Base-by-base conservation (phyloP, 2,113 vertebrate species). In the Protomyctophum bolini region DNA sequence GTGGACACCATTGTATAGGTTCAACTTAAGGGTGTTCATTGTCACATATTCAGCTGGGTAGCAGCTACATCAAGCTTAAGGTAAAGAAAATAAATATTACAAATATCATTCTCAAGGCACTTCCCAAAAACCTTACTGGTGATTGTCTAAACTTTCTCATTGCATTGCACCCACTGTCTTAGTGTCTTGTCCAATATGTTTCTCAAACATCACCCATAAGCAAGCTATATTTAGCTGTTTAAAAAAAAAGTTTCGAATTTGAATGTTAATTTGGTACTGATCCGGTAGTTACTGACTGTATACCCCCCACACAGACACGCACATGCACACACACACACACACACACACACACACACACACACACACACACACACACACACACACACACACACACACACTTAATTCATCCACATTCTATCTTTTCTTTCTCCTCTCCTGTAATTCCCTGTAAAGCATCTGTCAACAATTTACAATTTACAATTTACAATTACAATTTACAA, bases 341-440 rank as follows among this genome's bases (percentile, higher is more conserved):
- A n/a, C 52, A 2, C 52, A 6, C 52, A 12, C 52, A 3, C 52
- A 2, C 9, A 1, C 21, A 1, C 21, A 1, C 21, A 21, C 21
- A 21, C 21, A 21, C 21, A 21, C 21, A 21, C 21, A 10, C 52
- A 1, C 52, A 12, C 52, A 10, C 9, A 54, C 9, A 2, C 52
- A n/a, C 52, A 2, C 52, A 6, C 52, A 12, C 10, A n/a, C 6
- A 54, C 52, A 54, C 52, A 54, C 52, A n/a, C 52, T 54, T 41
- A 41, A 41, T 41, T 41, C 33, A 41, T 41, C 33, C 33, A 41
- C 81, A 78, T 75, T 86, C 76, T 78, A 75, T 85, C 74, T 80
- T 77, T 69, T 74, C 70, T 58, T 76, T 81, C 80, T 68, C 61
- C 76, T 77, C 79, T 49, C 63, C 79, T 66, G 66, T 83, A 68